A percentile compares a stretch with the other conserved stretches of the same genome.
Conservation (phyloP, 2,113 vertebrate genomes). For the pig (Sus scrofa) region DNA sequence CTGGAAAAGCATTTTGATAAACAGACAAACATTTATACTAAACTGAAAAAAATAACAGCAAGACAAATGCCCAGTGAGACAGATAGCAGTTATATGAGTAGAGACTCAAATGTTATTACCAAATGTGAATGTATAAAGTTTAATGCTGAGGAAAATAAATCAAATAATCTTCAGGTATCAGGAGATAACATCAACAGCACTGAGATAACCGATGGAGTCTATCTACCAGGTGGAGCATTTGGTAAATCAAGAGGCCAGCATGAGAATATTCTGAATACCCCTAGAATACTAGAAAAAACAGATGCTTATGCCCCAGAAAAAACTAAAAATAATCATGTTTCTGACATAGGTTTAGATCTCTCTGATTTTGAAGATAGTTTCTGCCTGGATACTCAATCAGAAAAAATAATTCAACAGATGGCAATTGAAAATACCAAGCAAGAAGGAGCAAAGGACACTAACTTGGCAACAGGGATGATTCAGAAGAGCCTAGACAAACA, state of each 20-base stretch:
- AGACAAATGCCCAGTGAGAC: not conserved
- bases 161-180: conserved; percentile 60
- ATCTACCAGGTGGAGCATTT: conserved; percentile 61
- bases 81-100: conserved; percentile 10
- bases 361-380: conserved; percentile 95
- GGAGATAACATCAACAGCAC: conserved; percentile 48
- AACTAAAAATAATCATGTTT: conserved; percentile 83
- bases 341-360: conserved; percentile 84
- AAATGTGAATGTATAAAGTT: conserved; percentile 43
- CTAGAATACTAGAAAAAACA: conserved; percentile 65
- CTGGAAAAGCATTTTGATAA: not conserved
- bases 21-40: not conserved
- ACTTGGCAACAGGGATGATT: not conserved
- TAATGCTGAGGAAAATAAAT: conserved; percentile 67
- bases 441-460: conserved; percentile 61
- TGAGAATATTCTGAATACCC: conserved; percentile 68
- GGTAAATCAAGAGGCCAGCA: conserved; percentile 60
- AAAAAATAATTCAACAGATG: conserved; percentile 92
- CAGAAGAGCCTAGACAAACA: conserved; percentile 40
- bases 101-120: not conserved
- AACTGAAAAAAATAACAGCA: conserved; percentile 55
- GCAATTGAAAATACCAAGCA: conserved; percentile 73
- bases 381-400: conserved; percentile 95
- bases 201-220: conserved; percentile 22
- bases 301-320: conserved; percentile 53